Base-by-base conservation (phyloP, 92 coral and sea anemone genomes). In the Scolanthus callimorphus region DNA sequence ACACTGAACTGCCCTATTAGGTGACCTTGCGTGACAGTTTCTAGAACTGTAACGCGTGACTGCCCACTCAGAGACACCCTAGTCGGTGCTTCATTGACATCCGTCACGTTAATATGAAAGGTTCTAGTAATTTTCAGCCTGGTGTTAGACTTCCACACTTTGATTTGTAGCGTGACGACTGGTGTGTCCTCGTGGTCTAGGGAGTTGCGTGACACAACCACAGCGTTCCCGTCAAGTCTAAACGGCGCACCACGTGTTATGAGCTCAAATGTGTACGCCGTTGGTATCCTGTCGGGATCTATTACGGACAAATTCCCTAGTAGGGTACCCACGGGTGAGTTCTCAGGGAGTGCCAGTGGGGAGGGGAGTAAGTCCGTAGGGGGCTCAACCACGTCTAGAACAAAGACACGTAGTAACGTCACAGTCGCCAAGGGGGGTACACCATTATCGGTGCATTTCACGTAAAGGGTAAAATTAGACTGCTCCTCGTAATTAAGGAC, bases 211-310 rank as follows among this genome's bases (percentile, higher is more conserved):
- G 89, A 77, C 43, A 82, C 79, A 56, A 77, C 53, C 11, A 82
- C 82, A 11, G 27, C 62, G 48, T 50, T 62, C 29, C 80, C 79
- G 44, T 50, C 71, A 41, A 82, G 62, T 17, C 73, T 73, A 53
- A 82, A 82, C 39, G 89, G 89, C 17, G 77, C 80, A 12, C 89
- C 89, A 20, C 74, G 85, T 25, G 89, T 69, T 29, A 75, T 77
- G 20, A 82, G 26, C 59, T 82, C 80, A 48, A 31, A 82, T 1
- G 70, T 22, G 56, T 82, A 82, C 46, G 74, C 89, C 39, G 80
- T 26, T 25, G 58, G 64, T 34, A 80, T 59, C 44, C 38, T 55
- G 57, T 82, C 89, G n/a, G 80, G 51, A 78, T 82, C 89, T 19
- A 63, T 51, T 10, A 82, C 60, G 9, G 75, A 54, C 12, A 82